Conservation (phyloP, 1,140 invertebrate genomes). For the Colletes gigas region DNA sequence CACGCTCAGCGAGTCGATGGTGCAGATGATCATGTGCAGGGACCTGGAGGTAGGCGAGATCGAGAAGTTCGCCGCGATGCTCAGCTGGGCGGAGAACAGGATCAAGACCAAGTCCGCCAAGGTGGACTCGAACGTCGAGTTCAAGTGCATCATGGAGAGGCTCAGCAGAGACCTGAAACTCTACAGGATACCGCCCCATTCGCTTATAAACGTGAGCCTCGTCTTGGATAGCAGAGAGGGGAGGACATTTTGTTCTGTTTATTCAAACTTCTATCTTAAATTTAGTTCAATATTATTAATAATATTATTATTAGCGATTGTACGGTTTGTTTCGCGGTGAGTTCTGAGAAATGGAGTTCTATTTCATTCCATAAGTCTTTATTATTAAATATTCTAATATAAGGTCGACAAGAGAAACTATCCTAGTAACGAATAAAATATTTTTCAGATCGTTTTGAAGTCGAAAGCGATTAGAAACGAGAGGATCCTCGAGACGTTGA, state of each 20-base stretch:
- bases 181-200: slow-evolving; percentile 94
- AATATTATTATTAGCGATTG: no score
- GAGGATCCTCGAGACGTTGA: slow-evolving; percentile 94
- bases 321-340: no score
- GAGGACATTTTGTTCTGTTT: neutral
- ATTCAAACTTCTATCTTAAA: no score
- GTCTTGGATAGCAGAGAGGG: no score
- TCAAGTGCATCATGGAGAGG: slow-evolving; percentile 95
- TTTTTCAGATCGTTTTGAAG: slow-evolving; percentile 90
- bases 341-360: no score
- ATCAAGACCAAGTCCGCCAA: slow-evolving; percentile 88
- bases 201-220: slow-evolving; percentile 90
- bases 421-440: neutral
- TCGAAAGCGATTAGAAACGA: slow-evolving; percentile 97
- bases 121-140: slow-evolving; percentile 92
- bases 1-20: slow-evolving; percentile 95
- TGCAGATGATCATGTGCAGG: slow-evolving; percentile 95
- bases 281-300: no score
- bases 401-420: neutral
- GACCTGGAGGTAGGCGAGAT: slow-evolving; percentile 93
- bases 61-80: slow-evolving; percentile 96
- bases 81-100: slow-evolving; percentile 92
- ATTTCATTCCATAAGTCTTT: no score
- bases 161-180: slow-evolving; percentile 93
- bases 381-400: no score